Evolutionary conservation across 1,140 invertebrate species (phyloP).

Genomic region (Atta colombica): DNA sequence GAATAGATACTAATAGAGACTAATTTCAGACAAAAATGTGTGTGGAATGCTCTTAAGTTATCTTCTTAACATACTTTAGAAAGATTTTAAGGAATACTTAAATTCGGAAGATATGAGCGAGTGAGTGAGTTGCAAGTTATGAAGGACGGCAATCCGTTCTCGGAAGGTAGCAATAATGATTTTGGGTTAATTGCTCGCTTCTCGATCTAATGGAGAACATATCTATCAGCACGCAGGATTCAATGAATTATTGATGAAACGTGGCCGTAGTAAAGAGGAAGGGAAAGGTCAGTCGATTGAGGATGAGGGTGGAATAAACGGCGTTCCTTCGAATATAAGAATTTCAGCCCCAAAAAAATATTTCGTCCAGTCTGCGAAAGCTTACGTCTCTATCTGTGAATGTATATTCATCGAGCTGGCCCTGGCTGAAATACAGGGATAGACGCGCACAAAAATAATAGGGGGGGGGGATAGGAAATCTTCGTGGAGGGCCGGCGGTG

Average conservation of each 20-base stretch:
- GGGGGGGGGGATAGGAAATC: conserved; percentile 2
- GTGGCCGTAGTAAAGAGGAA: background rate
- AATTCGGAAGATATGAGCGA: background rate
- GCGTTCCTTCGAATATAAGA: conserved; percentile 37
- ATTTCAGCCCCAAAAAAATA: background rate
- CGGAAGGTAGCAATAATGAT: conserved; percentile 58
- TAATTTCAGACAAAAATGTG: conserved; percentile 11
- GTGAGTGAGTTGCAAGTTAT: conserved; percentile 46
- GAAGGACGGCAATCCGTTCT: conserved; percentile 41
- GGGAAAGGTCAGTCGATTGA: conserved; percentile 41
- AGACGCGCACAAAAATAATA: background rate
- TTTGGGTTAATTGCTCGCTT: conserved; percentile 60
- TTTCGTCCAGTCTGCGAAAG: conserved; percentile 59
- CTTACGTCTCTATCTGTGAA: conserved; percentile 69
- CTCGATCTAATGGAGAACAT: conserved; percentile 60
- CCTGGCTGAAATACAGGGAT: too few relatives aligned
- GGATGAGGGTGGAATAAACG: conserved; percentile 64
- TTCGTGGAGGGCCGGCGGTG: conserved; percentile 67
- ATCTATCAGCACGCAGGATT: conserved; percentile 49
- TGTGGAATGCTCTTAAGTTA: background rate
- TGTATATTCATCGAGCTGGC: conserved; percentile 68
- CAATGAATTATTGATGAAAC: conserved; percentile 72
- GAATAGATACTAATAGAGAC: background rate
- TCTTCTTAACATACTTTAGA: background rate
- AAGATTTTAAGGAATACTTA: background rate